Base-by-base conservation (phyloP, 2,797 vertebrate species). In the Loriculus beryllinus region DNA sequence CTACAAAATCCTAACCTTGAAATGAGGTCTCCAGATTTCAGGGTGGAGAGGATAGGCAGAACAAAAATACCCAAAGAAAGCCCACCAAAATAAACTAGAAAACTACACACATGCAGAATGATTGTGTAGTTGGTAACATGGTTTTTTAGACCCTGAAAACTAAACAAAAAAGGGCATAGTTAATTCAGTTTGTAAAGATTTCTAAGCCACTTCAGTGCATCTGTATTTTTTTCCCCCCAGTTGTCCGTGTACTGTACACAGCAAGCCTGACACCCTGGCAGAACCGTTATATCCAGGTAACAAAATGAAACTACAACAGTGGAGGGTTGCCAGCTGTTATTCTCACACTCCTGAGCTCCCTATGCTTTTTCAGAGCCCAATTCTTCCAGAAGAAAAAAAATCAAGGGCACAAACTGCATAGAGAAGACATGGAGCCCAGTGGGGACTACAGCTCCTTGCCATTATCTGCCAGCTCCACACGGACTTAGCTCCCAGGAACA, bases 131-230 rank as follows among this genome's bases (percentile, higher is more conserved):
- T 74, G 57, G 63, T 9, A n/a, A 56, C 7, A 7, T 10, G 1
- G 22, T 37, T 80, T 54, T 72, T 78, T 47, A 76, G 17, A 63
- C 9, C 5, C 4, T 7, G 29, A 35, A 37, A 6, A 31, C 43
- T 26, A 6, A 56, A 47, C 15, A 20, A 1, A 17, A 52, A 39
- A 6, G 35, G 14, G 19, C 16, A 5, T 42, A 0, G 2, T 1
- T 0, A 82, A 84, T 84, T 70, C 51, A 26, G 33, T 35, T 84
- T 52, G 22, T 26, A 45, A 64, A 63, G 31, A 65, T 52, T 86
- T 57, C 33, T 49, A 72, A 65, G 48, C 31, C 35, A 7, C 19
- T 78, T 47, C 7, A 8, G 20, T 31, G 18, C 21, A 49, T 23
- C n/a, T 37, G 15, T 21, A 6, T 3, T 6, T 42, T 70, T 67